Base-by-base conservation (phyloP, 2,113 vertebrate species). In the Lanius ludovicianus region DNA sequence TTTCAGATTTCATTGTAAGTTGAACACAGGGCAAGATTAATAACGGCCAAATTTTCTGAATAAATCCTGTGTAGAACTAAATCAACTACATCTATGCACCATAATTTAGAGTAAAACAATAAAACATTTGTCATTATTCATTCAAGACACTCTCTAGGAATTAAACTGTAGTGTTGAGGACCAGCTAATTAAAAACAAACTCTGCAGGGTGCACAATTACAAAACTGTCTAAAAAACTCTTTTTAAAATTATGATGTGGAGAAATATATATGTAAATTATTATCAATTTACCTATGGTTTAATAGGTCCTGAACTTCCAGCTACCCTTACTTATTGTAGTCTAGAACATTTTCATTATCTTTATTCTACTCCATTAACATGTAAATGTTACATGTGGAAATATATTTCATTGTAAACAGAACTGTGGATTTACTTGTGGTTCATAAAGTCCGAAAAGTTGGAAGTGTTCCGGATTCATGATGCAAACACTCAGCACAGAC, bases 131-230 rank as follows among this genome's bases (percentile, higher is more conserved):
- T 49, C 56, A 75, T 71, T 52, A 67, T 57, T 53, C 7, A 37
- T 33, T 84, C 42, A 68, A 91, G 44, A 62, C 21, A 9, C 21
- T 28, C 11, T 59, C 63, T 59, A 73, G 5, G 33, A 75, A 87
- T 73, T 71, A 68, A 42, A 57, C 17, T 59, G 3, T 1, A 0
- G 20, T 78, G 7, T 9, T 1, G 1, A 63, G 6, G 4, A 57
- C 84, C n/a, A 81, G 20, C 9, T 82, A 89, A 64, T 46, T 82
- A 59, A 69, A 95, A 74, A 4, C 2, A 78, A 86, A 86, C 47
- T 73, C 39, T 50, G 13, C 17, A 68, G 7, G 27, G 11, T 44
- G 85, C 68, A 59, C 11, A 77, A 69, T 47, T 49, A n/a, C 16
- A 85, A 62, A 85, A 35, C 28, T 73, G 23, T 20, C 53, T 47